phyloP scores from a whole-genome alignment of 2,888 invertebrate species.

The Polymixis flavicincta region DNA sequence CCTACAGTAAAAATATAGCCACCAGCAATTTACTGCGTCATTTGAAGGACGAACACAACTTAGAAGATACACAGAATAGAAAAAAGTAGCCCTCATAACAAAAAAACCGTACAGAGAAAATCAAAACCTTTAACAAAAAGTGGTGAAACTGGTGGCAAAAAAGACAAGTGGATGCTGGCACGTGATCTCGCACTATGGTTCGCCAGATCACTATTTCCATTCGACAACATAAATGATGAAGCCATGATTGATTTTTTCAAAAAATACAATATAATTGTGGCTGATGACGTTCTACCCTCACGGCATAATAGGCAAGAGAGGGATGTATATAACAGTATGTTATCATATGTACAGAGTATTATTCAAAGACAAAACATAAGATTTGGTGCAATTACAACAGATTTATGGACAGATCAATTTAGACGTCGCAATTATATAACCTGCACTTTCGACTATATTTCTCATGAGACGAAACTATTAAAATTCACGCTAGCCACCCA shows the following conservation, averaged over 20 bases:
- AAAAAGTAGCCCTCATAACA: too few relatives aligned
- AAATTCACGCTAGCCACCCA: too few relatives aligned
- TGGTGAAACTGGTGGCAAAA: not conserved
- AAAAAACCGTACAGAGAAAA: not conserved
- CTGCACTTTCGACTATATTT: too few relatives aligned
- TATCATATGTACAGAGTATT: not conserved
- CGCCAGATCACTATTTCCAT: constrained; percentile 2
- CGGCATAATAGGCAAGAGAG: too few relatives aligned
- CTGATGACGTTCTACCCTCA: not conserved
- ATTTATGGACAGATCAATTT: too few relatives aligned
- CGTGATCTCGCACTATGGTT: not conserved
- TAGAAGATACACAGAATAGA: not conserved
- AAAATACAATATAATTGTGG: not conserved
- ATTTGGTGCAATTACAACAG: not conserved
- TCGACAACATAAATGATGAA: not conserved
- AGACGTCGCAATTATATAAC: too few relatives aligned
- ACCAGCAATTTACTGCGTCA: not conserved
- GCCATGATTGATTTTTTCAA: not conserved
- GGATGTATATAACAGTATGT: constrained; percentile 1
- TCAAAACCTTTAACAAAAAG: not conserved
- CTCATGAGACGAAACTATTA: too few relatives aligned
- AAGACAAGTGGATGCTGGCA: constrained; percentile 1
- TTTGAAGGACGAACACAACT: not conserved
- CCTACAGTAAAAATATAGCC: not conserved
- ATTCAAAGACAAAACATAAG: not conserved